Conservation (phyloP, 1,140 invertebrate species). For the Anthonomus grandis region DNA sequence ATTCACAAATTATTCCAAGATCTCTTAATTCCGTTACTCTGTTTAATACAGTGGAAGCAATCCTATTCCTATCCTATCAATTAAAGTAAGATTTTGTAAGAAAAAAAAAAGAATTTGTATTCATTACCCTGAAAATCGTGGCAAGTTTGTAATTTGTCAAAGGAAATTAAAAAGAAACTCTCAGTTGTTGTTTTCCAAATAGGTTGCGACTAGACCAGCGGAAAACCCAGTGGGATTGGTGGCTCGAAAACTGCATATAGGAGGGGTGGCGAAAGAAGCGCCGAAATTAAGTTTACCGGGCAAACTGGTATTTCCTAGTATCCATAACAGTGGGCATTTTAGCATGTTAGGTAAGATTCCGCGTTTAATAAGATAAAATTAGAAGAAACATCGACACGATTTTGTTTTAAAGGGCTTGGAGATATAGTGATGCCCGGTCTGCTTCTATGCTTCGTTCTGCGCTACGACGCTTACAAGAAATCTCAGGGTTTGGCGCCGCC, state of each 20-base stretch:
- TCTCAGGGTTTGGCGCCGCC: conserved; percentile 51
- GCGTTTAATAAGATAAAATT: neutral
- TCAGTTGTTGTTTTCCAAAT: conserved; percentile 19
- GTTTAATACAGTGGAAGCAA: too few relatives aligned
- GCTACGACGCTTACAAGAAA: conserved; percentile 96
- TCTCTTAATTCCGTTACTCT: too few relatives aligned
- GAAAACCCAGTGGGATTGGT: conserved; percentile 95
- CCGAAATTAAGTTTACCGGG: conserved; percentile 94
- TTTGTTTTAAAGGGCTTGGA: conserved; percentile 68
- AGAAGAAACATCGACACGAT: too few relatives aligned
- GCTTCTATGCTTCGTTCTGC: conserved; percentile 90
- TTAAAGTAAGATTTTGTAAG: too few relatives aligned
- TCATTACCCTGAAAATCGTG: neutral
- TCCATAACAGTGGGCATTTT: conserved; percentile 93
- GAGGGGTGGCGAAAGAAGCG: conserved; percentile 80
- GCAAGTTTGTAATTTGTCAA: neutral
- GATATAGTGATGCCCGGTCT: conserved; percentile 98
- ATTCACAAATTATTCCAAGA: too few relatives aligned
- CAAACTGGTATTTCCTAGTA: conserved; percentile 95
- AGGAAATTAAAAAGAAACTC: neutral
- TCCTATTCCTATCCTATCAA: too few relatives aligned
- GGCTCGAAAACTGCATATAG: conserved; percentile 85
- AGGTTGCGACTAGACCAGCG: conserved; percentile 84
- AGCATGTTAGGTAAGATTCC: conserved; percentile 77
- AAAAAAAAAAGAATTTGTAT: too few relatives aligned